Conservation (phyloP, 2,797 vertebrate species). For the Paramormyrops hopkinsi region DNA sequence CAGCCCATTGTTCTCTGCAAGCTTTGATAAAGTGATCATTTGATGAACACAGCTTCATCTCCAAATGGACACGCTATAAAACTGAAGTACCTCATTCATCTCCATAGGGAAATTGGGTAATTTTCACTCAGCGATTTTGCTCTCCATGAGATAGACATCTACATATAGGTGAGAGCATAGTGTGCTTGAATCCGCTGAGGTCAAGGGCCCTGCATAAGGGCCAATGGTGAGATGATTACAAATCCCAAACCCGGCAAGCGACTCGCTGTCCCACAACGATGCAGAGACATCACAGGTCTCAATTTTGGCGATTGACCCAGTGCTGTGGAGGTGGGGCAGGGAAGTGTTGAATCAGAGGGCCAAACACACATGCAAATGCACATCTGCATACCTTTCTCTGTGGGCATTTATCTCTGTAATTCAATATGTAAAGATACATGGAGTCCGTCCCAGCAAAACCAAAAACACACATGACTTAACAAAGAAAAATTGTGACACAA, state of each 20-base stretch:
- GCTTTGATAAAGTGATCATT: neutral
- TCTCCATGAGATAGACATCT: neutral
- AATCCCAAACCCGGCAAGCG: neutral
- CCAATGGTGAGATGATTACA: neutral
- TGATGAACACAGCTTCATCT: neutral
- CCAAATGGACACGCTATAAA: neutral
- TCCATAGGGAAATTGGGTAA: neutral
- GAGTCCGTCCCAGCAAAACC: neutral
- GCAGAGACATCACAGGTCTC: neutral
- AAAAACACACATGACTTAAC: neutral
- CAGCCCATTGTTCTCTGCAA: neutral
- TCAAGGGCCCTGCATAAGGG: neutral
- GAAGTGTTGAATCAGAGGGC: neutral
- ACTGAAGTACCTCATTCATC: neutral
- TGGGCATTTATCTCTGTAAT: neutral
- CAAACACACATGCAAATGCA: neutral
- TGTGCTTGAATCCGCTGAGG: neutral
- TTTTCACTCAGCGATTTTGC: neutral
- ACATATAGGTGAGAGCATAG: neutral
- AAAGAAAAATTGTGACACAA: neutral
- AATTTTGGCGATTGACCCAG: neutral
- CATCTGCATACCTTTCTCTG: neutral
- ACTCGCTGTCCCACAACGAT: neutral
- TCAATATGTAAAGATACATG: neutral
- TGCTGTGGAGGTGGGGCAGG: neutral